Conservation (phyloP, 2,113 vertebrate genomes). For the Potamarius usumacintae region DNA sequence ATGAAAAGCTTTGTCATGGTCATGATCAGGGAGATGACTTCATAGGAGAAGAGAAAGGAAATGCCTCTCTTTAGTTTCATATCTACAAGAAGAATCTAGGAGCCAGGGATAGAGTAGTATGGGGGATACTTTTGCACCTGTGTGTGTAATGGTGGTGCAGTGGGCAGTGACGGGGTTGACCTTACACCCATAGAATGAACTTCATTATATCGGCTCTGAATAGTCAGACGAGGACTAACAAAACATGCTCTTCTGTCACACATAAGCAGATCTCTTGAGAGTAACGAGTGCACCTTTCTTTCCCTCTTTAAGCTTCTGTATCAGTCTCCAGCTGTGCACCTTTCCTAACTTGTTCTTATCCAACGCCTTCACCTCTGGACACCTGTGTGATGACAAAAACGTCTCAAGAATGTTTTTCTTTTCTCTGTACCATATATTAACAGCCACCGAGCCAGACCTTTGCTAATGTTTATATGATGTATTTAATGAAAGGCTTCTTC, state of each 20-base stretch:
- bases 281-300: neutral
- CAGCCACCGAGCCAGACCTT: neutral
- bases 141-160: neutral
- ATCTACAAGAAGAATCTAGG: slow-evolving; percentile 19
- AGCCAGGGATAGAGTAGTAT: neutral
- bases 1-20: neutral
- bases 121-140: neutral
- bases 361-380: slow-evolving; percentile 22
- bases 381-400: slow-evolving; percentile 47
- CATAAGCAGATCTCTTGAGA: slow-evolving; percentile 30
- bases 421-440: neutral
- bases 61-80: neutral
- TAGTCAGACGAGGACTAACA: slow-evolving; percentile 12
- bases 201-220: slow-evolving; percentile 24
- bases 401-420: neutral
- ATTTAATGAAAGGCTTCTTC: neutral
- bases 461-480: neutral
- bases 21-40: neutral
- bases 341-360: neutral
- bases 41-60: slow-evolving; percentile 7
- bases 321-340: slow-evolving; percentile 22
- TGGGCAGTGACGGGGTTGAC: neutral
- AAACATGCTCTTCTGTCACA: slow-evolving; percentile 17
- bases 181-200: slow-evolving; percentile 15
- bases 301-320: slow-evolving; percentile 22